phyloP scores from a whole-genome alignment of 2,888 invertebrate species.

The Stenchaetothrips biformis region DNA sequence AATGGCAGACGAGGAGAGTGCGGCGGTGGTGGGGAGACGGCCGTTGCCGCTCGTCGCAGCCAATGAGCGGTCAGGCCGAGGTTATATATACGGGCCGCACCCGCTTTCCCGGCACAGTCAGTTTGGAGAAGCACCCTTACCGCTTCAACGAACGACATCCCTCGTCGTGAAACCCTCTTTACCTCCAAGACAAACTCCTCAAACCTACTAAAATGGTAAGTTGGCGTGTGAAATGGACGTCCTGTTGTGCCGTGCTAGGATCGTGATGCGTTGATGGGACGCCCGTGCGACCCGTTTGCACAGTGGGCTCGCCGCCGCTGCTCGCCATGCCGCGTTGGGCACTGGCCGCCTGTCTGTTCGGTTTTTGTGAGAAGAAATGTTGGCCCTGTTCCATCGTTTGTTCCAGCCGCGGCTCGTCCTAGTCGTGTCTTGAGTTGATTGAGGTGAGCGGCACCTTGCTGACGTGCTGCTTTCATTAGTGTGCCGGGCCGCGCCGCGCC shows the following conservation, averaged over 20 bases:
- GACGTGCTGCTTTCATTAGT: too few relatives aligned
- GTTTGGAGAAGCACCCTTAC: conserved; percentile 33
- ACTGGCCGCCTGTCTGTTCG: background rate
- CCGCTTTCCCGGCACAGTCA: conserved; percentile 15
- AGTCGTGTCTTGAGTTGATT: too few relatives aligned
- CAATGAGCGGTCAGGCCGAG: background rate
- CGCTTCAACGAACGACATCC: conserved; percentile 29
- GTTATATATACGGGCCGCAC: background rate
- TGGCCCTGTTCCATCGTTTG: background rate
- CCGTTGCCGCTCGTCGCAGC: background rate
- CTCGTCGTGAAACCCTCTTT: conserved; percentile 26
- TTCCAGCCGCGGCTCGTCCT: too few relatives aligned
- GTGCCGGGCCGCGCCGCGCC: too few relatives aligned
- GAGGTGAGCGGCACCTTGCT: too few relatives aligned
- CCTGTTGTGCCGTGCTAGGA: background rate
- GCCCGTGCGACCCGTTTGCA: too few relatives aligned
- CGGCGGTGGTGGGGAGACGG: background rate
- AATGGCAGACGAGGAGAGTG: background rate
- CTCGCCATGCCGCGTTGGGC: background rate
- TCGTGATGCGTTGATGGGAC: background rate
- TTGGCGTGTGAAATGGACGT: background rate
- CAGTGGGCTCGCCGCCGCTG: background rate
- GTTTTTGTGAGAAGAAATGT: background rate
- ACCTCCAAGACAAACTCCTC: background rate
- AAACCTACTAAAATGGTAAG: conserved; percentile 33